Percentiles rank a stretch among this genome's conserved stretches.
Evolutionary conservation across 2,797 vertebrate species (phyloP).

Genomic region (Antennarius maculatus): DNA sequence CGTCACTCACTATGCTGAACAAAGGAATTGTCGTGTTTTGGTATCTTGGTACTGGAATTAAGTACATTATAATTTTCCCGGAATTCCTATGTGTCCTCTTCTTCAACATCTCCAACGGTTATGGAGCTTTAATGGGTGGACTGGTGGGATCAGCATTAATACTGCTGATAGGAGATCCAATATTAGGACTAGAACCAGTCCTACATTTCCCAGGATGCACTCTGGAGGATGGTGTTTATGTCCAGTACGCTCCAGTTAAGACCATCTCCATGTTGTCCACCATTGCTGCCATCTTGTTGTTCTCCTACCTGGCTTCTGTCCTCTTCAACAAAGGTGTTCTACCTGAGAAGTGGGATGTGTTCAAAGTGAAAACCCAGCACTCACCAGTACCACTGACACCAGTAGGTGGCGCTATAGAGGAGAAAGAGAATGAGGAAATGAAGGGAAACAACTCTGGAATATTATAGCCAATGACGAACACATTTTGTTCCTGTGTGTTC

Average conservation of each 20-base stretch:
- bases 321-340: conserved; percentile 49
- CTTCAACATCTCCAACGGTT: conserved; percentile 2
- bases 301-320: conserved; percentile 38
- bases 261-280: conserved; percentile 72
- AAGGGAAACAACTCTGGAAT: too few species aligned
- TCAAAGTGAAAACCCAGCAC: conserved; percentile 31
- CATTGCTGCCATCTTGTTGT: conserved; percentile 44
- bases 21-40: not conserved
- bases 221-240: conserved; percentile 6
- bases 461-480: conserved; percentile 1
- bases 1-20: not conserved
- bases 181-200: conserved; percentile 48
- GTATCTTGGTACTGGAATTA: not conserved
- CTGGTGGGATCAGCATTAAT: not conserved
- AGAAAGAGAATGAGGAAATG: not conserved
- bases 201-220: too few species aligned
- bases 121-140: not conserved
- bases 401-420: not conserved
- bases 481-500: not conserved
- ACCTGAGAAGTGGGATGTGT: conserved; percentile 47
- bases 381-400: not conserved
- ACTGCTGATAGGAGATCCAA: not conserved
- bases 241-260: conserved; percentile 77
- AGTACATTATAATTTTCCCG: not conserved
- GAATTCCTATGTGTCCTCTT: not conserved